These are phyloP conservation scores for Nymphalis io DNA, from an alignment of 1,140 invertebrate genomes.

Conservation along the genomic window DNA sequence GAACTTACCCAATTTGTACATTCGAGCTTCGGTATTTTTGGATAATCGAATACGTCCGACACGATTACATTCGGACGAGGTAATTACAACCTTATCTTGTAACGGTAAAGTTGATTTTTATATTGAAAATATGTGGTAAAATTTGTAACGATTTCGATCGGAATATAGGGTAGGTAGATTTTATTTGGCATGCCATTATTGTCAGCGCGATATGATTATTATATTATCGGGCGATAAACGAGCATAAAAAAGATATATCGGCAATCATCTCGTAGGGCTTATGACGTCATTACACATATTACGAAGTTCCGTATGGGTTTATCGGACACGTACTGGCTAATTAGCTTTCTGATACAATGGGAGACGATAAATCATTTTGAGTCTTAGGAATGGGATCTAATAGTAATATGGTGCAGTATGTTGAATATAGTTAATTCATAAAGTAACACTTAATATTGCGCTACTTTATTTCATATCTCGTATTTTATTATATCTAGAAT, in stretches of 20 bases:
- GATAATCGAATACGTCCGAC: conserved; percentile 52
- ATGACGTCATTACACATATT: conserved; percentile 63
- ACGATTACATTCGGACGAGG: conserved; percentile 12
- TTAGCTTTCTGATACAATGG: conserved; percentile 61
- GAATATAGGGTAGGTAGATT: conserved; percentile 73
- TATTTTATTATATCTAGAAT: too few relatives aligned
- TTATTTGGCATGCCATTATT: conserved; percentile 79
- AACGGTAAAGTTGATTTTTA: conserved; percentile 37
- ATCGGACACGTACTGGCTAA: conserved; percentile 63
- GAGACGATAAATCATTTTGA: conserved; percentile 51
- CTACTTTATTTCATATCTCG: too few relatives aligned
- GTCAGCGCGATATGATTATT: conserved; percentile 79
- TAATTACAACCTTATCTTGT: conserved; percentile 38
- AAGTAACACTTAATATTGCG: too few relatives aligned
- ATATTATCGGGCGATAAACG: conserved; percentile 79
- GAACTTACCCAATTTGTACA: conserved; percentile 78
- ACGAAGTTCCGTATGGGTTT: conserved; percentile 65
- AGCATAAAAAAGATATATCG: conserved; percentile 76
- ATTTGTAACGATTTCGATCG: conserved; percentile 49
- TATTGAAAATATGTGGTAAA: conserved; percentile 31
- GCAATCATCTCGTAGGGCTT: conserved; percentile 72
- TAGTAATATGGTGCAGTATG: conserved; percentile 10
- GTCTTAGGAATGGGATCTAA: conserved; percentile 9
- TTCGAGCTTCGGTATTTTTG: conserved; percentile 63
- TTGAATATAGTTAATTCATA: background rate